Evolutionary conservation across 2,888 invertebrate genomes (phyloP).

Genomic region (Geophilus truncorum): DNA sequence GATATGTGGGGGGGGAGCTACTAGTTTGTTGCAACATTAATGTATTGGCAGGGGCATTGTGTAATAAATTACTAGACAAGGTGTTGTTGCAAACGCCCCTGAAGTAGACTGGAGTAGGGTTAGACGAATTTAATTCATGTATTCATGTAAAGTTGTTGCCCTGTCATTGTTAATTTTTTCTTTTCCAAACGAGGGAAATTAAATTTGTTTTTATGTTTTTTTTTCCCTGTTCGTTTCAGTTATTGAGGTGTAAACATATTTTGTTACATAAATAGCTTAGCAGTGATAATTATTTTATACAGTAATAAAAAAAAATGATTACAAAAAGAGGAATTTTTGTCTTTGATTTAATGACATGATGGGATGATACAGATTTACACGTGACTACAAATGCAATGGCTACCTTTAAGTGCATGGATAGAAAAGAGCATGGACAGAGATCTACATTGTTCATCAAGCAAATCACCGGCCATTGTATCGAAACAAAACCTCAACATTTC

Average conservation of each 20-base stretch:
- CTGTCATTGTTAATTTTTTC: neutral
- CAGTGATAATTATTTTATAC: constrained; percentile 10
- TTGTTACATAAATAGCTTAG: constrained; percentile 10
- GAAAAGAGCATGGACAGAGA: constrained; percentile 28
- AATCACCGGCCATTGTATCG: neutral
- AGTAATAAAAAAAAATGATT: neutral
- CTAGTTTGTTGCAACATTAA: neutral
- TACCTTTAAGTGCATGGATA: constrained; percentile 30
- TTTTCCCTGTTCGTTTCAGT: neutral
- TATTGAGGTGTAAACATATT: constrained; percentile 10
- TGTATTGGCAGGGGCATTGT: neutral
- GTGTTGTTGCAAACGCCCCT: constrained; percentile 1
- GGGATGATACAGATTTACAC: constrained; percentile 32
- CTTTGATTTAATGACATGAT: constrained; percentile 34
- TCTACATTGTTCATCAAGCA: neutral
- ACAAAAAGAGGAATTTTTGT: constrained; percentile 4
- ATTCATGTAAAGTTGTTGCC: neutral
- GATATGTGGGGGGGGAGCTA: neutral
- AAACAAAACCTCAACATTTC: neutral
- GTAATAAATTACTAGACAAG: neutral
- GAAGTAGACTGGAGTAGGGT: neutral
- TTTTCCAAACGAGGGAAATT: neutral
- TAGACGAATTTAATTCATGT: neutral
- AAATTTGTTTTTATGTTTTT: neutral
- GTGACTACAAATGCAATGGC: constrained; percentile 33